These are phyloP conservation scores for Brachyistius frenatus DNA, from an alignment of 2,113 vertebrate species.

Conservation along the genomic window DNA sequence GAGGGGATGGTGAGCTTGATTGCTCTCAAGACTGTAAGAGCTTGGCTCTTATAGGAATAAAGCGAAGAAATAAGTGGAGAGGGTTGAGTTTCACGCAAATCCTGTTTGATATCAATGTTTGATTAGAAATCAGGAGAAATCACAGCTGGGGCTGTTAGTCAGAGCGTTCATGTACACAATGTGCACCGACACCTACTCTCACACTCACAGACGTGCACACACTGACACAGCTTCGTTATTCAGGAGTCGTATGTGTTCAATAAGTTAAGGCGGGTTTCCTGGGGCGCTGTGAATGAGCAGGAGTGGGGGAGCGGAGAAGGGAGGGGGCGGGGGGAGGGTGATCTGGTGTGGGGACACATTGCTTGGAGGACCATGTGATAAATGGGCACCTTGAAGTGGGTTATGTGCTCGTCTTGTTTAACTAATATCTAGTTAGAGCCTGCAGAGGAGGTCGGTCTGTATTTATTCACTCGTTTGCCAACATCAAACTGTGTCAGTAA, in stretches of 20 bases:
- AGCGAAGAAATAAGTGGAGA: constrained; percentile 68
- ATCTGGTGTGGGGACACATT: constrained; percentile 15
- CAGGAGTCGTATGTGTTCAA: constrained; percentile 40
- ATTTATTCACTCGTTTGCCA: constrained; percentile 73
- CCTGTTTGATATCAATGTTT: constrained; percentile 63
- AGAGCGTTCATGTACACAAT: constrained; percentile 7
- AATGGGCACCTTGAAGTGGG: constrained; percentile 61
- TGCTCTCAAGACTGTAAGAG: constrained; percentile 59
- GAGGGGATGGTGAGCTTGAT: constrained; percentile 13
- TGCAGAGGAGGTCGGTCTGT: constrained; percentile 66
- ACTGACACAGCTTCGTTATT: constrained; percentile 54
- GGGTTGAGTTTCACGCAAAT: constrained; percentile 46
- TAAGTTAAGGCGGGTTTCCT: constrained; percentile 54
- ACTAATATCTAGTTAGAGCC: constrained; percentile 73
- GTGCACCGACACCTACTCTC: neutral
- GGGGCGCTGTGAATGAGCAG: constrained; percentile 34
- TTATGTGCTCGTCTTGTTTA: constrained; percentile 66
- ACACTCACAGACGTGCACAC: neutral
- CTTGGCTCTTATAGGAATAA: constrained; percentile 63
- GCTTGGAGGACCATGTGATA: constrained; percentile 64
- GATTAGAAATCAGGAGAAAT: constrained; percentile 63
- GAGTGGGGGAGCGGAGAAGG: neutral
- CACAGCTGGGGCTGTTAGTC: constrained; percentile 32
- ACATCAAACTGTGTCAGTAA: constrained; percentile 79
- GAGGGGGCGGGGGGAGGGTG: neutral